Conservation (phyloP, 2,797 vertebrate species). For the Mus caroli region DNA sequence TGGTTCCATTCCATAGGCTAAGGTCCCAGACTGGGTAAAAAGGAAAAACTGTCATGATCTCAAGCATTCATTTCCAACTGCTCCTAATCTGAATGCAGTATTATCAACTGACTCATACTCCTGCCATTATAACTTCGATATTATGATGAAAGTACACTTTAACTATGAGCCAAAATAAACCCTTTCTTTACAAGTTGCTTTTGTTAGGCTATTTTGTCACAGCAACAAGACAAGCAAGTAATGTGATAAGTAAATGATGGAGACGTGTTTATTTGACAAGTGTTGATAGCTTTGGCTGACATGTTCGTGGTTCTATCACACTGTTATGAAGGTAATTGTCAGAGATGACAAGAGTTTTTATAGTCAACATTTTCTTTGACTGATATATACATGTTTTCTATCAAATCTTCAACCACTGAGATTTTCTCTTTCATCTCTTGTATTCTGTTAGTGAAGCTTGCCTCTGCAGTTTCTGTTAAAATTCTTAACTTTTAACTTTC, state of each 20-base stretch:
- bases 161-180: too few relatives aligned
- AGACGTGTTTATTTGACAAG: neutral
- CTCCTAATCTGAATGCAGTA: neutral
- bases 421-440: neutral
- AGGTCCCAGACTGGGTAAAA: neutral
- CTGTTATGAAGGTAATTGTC: neutral
- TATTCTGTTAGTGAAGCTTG: neutral
- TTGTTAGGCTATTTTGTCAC: neutral
- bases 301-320: neutral
- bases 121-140: neutral
- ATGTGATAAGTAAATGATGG: neutral
- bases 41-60: neutral
- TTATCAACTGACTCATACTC: neutral
- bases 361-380: neutral
- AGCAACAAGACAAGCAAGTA: neutral
- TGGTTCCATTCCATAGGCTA: neutral
- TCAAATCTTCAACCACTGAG: neutral
- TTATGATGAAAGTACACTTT: too few relatives aligned
- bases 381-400: neutral
- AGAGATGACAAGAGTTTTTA: neutral
- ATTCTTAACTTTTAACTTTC: neutral
- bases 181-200: neutral
- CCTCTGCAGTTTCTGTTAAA: neutral
- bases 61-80: neutral
- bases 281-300: neutral